Conservation (phyloP, 2,888 invertebrate species). For the Bombylius discolor region DNA sequence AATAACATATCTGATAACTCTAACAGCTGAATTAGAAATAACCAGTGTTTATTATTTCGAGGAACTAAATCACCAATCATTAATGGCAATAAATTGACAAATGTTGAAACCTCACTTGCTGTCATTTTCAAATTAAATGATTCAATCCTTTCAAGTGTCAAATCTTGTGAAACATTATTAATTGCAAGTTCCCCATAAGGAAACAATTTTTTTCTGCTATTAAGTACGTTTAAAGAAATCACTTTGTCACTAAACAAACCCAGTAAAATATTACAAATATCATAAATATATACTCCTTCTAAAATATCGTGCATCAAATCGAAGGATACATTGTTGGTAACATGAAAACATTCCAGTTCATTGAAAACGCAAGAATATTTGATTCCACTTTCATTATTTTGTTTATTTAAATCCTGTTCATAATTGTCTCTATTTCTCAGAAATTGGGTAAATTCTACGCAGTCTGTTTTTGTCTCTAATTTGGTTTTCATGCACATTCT, state of each 20-base stretch:
- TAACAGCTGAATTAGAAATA: neutral
- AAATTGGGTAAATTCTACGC: conserved; percentile 2
- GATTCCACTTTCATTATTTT: conserved; percentile 10
- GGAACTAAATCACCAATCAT: conserved; percentile 1
- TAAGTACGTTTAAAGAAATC: conserved; percentile 7
- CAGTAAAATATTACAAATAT: conserved; percentile 11
- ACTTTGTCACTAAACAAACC: conserved; percentile 10
- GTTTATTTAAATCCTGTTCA: conserved; percentile 9
- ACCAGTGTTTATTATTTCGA: neutral
- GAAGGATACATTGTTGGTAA: conserved; percentile 9
- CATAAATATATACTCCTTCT: conserved; percentile 12
- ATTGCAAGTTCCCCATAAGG: conserved; percentile 10
- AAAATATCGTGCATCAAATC: conserved; percentile 9
- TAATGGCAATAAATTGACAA: neutral
- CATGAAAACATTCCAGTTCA: conserved; percentile 8
- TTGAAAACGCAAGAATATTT: conserved; percentile 5
- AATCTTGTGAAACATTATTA: conserved; percentile 1
- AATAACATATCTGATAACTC: neutral
- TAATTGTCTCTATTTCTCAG: conserved; percentile 5
- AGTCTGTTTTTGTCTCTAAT: conserved; percentile 5
- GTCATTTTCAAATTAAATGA: too few relatives aligned
- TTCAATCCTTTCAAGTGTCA: too few relatives aligned
- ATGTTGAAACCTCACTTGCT: too few relatives aligned
- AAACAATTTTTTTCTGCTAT: conserved; percentile 12
- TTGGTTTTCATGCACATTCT: conserved; percentile 9